phyloP scores from a whole-genome alignment of 2,888 invertebrate genomes.

The Anthophora plumipes region DNA sequence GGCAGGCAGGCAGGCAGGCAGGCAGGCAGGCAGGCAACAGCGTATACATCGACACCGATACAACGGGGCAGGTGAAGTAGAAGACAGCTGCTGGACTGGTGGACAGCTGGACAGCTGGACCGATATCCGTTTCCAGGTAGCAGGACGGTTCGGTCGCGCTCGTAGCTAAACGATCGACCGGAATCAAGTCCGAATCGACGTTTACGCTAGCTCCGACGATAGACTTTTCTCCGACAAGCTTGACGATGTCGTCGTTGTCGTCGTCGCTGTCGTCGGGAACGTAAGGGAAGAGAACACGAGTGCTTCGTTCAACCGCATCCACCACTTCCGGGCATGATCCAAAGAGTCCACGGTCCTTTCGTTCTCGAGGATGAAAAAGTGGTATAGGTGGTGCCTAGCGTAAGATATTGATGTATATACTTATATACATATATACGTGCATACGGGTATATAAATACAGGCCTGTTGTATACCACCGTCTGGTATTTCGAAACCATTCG shows the following conservation, averaged over 20 bases:
- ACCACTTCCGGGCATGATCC: conserved; percentile 72
- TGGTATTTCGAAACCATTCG: conserved; percentile 23
- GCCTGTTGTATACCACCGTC: no score
- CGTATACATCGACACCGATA: conserved; percentile 32
- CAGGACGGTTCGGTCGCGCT: conserved; percentile 35
- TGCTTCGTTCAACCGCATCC: conserved; percentile 81
- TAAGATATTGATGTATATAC: neutral
- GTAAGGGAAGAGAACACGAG: no score
- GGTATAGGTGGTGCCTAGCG: no score
- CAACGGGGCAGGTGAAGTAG: conserved; percentile 81
- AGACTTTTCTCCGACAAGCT: no score
- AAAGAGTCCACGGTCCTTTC: conserved; percentile 30
- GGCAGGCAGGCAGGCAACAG: no score
- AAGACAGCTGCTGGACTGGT: conserved; percentile 74
- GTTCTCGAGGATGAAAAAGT: no score
- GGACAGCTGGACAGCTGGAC: conserved; percentile 82
- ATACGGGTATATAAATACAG: conserved; percentile 32
- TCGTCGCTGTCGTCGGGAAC: no score
- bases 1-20: no score
- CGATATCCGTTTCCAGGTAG: conserved; percentile 78
- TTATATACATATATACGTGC: neutral
- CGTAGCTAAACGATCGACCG: conserved; percentile 43
- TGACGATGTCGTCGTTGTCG: no score
- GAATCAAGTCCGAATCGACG: no score
- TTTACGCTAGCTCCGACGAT: no score